Conservation (phyloP, 92 coral and sea anemone genomes). For the Epizoanthus stellaris region DNA sequence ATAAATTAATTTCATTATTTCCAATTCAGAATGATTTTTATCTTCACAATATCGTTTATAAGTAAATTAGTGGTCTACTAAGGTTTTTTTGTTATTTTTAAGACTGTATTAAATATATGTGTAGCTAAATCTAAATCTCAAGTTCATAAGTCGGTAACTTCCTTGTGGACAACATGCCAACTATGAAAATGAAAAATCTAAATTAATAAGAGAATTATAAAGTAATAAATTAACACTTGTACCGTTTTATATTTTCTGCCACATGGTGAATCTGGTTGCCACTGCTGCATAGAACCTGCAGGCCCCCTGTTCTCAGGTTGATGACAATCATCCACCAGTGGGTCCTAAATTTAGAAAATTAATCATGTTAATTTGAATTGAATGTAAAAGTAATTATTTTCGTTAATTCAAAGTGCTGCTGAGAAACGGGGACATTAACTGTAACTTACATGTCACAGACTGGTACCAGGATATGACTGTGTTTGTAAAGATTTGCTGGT, state of each 20-base stretch:
- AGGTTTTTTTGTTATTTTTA: no score
- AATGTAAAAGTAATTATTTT: neutral
- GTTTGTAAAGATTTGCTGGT: neutral
- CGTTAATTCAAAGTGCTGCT: no score
- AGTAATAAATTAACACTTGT: neutral
- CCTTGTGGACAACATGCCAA: no score
- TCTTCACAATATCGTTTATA: neutral
- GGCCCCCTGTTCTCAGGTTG: neutral
- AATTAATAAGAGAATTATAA: no score
- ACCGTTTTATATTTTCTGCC: constrained; percentile 16
- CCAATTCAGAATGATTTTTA: neutral
- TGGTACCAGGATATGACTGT: neutral
- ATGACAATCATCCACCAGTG: constrained; percentile 30
- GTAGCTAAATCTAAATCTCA: no score
- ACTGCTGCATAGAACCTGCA: constrained; percentile 13
- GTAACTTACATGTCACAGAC: constrained; percentile 8
- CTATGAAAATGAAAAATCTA: no score
- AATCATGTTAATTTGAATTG: neutral
- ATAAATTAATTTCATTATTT: neutral
- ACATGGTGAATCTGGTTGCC: neutral
- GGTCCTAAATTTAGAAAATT: neutral
- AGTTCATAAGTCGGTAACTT: no score
- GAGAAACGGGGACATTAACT: neutral
- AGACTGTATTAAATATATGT: no score
- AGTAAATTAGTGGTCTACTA: no score